These are phyloP conservation scores for Tamandua tetradactyla DNA, from an alignment of 2,797 vertebrate genomes.

Conservation along the genomic window DNA sequence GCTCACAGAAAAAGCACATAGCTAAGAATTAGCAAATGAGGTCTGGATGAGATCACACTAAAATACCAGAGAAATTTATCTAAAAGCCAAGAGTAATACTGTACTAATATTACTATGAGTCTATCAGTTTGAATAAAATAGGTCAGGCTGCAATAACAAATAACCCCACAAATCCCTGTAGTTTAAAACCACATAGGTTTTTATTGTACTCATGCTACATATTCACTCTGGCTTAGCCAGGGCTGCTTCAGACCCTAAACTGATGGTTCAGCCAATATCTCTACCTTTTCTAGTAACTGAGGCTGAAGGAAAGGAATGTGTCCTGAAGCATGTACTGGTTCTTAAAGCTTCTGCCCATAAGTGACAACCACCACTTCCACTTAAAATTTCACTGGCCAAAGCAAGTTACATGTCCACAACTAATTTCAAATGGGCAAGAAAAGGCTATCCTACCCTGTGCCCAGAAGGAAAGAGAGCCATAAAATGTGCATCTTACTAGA, in stretches of 20 bases:
- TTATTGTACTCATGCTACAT: neutral
- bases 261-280: neutral
- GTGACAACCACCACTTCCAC: neutral
- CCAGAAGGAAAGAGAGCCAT: neutral
- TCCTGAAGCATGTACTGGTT: too few species aligned
- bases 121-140: neutral
- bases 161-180: neutral
- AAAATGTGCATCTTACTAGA: neutral
- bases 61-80: neutral
- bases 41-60: neutral
- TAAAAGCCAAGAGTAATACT: neutral
- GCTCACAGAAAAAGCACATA: neutral
- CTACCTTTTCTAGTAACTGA: neutral
- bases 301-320: neutral
- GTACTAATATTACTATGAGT: accelerated
- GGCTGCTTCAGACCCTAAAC: neutral
- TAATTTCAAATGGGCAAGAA: neutral
- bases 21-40: neutral
- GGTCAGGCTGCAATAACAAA: neutral
- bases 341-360: neutral
- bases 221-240: neutral
- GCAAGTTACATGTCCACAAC: neutral
- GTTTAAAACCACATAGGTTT: neutral
- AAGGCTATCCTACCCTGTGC: too few species aligned
- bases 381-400: neutral